A percentile compares a stretch with the other conserved stretches of the same genome.
phyloP scores from a whole-genome alignment of 2,113 vertebrate species.

The Ovis aries region DNA sequence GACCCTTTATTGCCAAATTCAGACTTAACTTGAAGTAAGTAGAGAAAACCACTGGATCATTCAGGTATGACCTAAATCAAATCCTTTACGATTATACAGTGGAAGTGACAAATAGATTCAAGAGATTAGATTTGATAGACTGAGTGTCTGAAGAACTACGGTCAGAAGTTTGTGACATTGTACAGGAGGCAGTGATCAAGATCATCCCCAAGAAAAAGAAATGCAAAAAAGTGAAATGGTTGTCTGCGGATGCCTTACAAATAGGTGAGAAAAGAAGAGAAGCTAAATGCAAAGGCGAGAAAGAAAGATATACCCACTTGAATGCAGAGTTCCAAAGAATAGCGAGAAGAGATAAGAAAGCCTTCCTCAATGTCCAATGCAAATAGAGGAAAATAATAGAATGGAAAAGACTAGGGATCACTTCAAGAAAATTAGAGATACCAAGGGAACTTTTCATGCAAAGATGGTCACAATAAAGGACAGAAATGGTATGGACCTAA shows the following conservation, averaged over 20 bases:
- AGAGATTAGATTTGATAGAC: not conserved
- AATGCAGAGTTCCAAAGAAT: not conserved
- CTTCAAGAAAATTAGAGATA: not conserved
- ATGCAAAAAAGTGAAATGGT: not conserved
- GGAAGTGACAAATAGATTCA: not conserved
- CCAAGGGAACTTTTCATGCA: not conserved
- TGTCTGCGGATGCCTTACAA: not conserved
- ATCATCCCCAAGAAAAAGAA: not conserved
- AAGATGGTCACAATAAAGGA: not conserved
- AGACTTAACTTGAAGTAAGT: not conserved
- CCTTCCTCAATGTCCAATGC: not conserved
- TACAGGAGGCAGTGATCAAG: not conserved
- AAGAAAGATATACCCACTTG: not conserved
- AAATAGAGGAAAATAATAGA: not conserved
- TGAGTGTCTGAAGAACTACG: not conserved
- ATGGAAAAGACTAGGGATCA: not conserved
- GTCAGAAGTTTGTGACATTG: fast-evolving
- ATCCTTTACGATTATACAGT: not conserved
- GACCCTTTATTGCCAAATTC: not conserved
- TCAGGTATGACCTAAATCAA: not conserved
- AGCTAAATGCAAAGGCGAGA: fast-evolving
- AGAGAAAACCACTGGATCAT: not conserved
- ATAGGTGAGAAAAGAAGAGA: not conserved
- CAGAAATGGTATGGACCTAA: not conserved
- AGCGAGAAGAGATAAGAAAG: not conserved